Conservation (phyloP, 2,113 vertebrate genomes). For the Pomatostomus ruficeps region DNA sequence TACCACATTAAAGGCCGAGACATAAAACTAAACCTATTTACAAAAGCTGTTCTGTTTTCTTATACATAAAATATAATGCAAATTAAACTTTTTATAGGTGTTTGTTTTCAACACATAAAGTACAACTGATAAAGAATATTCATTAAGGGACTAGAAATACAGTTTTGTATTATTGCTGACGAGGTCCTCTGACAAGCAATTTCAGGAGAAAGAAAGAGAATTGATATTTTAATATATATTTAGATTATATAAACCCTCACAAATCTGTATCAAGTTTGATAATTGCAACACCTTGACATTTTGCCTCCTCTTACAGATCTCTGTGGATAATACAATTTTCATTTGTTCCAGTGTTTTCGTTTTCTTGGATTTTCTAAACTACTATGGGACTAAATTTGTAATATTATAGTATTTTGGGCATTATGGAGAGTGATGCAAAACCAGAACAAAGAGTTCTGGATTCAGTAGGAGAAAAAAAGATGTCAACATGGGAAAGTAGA, state of each 20-base stretch:
- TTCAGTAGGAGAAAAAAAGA: background rate
- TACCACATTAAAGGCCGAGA: slow-evolving; percentile 35
- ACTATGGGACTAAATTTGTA: background rate
- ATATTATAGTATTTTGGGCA: background rate
- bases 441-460: background rate
- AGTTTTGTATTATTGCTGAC: background rate
- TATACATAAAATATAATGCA: slow-evolving; percentile 34
- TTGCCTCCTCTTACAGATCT: background rate
- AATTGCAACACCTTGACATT: background rate
- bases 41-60: background rate
- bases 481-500: background rate
- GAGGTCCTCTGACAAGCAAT: background rate
- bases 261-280: background rate
- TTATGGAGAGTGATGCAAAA: background rate
- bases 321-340: background rate
- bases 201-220: background rate
- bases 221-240: background rate
- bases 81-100: slow-evolving; percentile 17
- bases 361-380: background rate
- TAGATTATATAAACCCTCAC: background rate
- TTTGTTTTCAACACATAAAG: slow-evolving; percentile 15
- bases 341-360: background rate
- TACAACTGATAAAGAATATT: slow-evolving; percentile 30
- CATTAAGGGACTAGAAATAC: background rate
- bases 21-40: background rate